These are phyloP conservation scores for Thamnophis sirtalis DNA, from an alignment of 2,113 vertebrate species.

Conservation along the genomic window DNA sequence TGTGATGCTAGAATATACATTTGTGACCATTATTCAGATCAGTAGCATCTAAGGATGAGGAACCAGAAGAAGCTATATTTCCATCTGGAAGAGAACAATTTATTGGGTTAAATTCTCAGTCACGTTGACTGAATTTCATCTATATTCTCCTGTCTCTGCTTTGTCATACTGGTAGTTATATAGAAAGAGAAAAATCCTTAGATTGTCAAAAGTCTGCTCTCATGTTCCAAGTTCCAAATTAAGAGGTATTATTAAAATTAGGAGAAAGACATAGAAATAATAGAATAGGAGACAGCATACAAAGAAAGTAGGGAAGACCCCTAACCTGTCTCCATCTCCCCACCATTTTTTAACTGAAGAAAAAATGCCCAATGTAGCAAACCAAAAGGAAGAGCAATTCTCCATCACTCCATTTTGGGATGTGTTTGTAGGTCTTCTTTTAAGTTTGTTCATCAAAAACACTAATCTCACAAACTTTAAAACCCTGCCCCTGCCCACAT, in stretches of 20 bases:
- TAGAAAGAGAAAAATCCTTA: not conserved
- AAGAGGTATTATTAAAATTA: not conserved
- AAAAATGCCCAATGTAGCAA: not conserved
- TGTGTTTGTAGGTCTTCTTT: not conserved
- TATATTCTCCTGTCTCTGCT: not conserved
- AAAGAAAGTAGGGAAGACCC: not conserved
- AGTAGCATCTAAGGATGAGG: not conserved
- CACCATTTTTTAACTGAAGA: not conserved
- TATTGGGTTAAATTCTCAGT: not conserved
- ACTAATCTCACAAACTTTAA: not conserved
- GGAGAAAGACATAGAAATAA: not conserved
- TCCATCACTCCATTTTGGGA: not conserved
- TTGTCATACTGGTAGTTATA: not conserved
- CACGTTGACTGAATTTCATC: not conserved
- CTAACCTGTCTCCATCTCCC: not conserved
- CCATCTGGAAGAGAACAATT: not conserved
- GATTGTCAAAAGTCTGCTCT: not conserved
- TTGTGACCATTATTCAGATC: not conserved
- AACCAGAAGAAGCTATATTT: not conserved
- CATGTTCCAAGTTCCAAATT: not conserved
- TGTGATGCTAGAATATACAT: not conserved
- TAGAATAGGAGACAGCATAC: not conserved
- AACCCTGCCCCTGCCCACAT: not conserved
- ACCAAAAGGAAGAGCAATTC: not conserved
- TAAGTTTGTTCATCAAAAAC: not conserved